Conservation (phyloP, 2,888 invertebrate genomes). For the Agriopis leucophaearia region DNA sequence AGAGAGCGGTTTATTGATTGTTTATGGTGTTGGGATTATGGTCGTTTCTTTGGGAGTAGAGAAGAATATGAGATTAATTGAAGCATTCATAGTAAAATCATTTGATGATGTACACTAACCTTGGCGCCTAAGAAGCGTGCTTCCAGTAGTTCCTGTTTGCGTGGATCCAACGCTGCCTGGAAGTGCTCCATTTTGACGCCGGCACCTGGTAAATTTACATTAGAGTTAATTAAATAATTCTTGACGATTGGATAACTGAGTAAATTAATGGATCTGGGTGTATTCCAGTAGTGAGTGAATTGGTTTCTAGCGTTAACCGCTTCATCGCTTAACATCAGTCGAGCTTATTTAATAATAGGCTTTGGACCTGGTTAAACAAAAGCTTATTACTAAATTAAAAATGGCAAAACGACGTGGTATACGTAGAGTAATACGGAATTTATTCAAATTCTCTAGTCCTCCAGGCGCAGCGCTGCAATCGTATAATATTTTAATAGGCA, state of each 20-base stretch:
- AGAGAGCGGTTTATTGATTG: neutral
- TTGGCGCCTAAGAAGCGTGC: conserved; percentile 98
- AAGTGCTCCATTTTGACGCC: conserved; percentile 98
- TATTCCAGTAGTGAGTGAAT: too few relatives aligned
- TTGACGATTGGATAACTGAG: neutral
- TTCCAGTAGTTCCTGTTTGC: conserved; percentile 99
- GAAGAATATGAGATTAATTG: too few relatives aligned
- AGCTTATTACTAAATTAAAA: too few relatives aligned
- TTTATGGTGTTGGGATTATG: too few relatives aligned
- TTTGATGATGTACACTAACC: conserved; percentile 87
- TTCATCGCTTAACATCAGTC: too few relatives aligned
- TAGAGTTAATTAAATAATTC: neutral
- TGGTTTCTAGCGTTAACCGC: too few relatives aligned
- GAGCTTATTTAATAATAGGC: too few relatives aligned
- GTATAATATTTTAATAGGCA: neutral
- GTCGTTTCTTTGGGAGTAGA: too few relatives aligned
- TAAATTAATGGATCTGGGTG: neutral
- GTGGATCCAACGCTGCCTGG: conserved; percentile 98
- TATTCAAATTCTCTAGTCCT: neutral
- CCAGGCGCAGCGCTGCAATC: neutral
- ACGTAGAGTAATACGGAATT: too few relatives aligned
- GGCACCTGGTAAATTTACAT: conserved; percentile 88
- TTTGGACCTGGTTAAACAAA: too few relatives aligned
- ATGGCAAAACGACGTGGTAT: neutral
- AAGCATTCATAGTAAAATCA: neutral